These are phyloP conservation scores for Acromyrmex charruanus DNA, from an alignment of 1,140 invertebrate species.

Conservation along the genomic window DNA sequence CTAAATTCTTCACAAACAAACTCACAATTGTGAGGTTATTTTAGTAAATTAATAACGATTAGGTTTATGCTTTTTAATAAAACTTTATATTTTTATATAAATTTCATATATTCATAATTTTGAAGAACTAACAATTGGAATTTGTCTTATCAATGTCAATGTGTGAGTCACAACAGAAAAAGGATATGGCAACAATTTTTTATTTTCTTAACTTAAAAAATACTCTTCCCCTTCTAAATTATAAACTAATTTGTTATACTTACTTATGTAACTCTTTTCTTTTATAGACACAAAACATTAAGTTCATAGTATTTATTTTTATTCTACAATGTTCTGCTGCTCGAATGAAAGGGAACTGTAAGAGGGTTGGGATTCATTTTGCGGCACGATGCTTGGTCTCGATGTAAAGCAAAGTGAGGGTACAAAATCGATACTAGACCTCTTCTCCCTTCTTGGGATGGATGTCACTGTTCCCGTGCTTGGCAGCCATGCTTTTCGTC, in stretches of 20 bases:
- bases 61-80: background rate
- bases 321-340: background rate
- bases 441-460: slow-evolving; percentile 70
- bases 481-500: slow-evolving; percentile 73
- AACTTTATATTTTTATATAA: background rate
- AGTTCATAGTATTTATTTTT: slow-evolving; percentile 13
- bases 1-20: background rate
- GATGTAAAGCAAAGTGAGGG: slow-evolving; percentile 66
- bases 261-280: background rate
- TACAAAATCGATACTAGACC: slow-evolving; percentile 80
- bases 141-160: slow-evolving; percentile 6
- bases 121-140: background rate
- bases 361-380: slow-evolving; percentile 54
- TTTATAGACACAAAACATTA: background rate
- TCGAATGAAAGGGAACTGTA: slow-evolving; percentile 16
- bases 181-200: background rate
- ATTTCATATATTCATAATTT: background rate
- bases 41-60: slow-evolving; percentile 23
- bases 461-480: slow-evolving; percentile 79
- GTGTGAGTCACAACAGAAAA: background rate
- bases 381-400: slow-evolving; percentile 43
- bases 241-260: background rate
- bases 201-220: background rate
- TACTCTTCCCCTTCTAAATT: background rate
- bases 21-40: background rate